Evolutionary conservation across 2,113 vertebrate genomes (phyloP).

Genomic region (Aegithalos caudatus): DNA sequence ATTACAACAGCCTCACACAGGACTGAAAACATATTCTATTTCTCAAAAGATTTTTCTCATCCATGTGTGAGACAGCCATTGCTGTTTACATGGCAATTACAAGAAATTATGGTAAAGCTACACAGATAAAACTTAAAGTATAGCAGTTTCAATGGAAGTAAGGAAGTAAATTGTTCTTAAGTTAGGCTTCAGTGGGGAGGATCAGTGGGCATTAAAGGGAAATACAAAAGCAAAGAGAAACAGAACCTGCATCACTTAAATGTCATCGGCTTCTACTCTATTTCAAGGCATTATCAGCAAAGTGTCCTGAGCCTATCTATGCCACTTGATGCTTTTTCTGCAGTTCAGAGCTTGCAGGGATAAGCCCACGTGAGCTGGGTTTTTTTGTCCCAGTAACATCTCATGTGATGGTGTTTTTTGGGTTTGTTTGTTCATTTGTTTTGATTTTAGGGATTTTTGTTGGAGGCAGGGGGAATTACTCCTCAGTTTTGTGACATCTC

Average conservation of each 20-base stretch:
- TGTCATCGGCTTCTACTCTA: background rate
- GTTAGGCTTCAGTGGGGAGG: background rate
- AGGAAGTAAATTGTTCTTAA: background rate
- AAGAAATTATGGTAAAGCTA: background rate
- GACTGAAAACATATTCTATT: background rate
- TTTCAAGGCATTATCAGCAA: background rate
- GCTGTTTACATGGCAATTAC: background rate
- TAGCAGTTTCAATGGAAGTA: background rate
- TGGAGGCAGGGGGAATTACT: background rate
- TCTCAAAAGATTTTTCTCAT: background rate
- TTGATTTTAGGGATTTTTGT: background rate
- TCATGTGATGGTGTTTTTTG: no score
- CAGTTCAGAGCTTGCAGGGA: background rate
- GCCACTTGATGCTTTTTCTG: background rate
- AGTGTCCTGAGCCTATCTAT: background rate
- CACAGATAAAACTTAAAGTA: background rate
- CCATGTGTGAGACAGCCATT: background rate
- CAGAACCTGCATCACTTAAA: background rate
- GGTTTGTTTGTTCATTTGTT: background rate
- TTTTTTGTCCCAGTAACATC: background rate
- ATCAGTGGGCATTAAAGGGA: background rate
- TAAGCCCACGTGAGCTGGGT: accelerated
- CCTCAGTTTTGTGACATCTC: background rate
- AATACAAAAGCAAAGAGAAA: background rate
- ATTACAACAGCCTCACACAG: background rate